Evolutionary conservation across 2,888 invertebrate genomes (phyloP), one percentile per base, ranked within the genome.

Genomic region (Sepiola atlantica): DNA sequence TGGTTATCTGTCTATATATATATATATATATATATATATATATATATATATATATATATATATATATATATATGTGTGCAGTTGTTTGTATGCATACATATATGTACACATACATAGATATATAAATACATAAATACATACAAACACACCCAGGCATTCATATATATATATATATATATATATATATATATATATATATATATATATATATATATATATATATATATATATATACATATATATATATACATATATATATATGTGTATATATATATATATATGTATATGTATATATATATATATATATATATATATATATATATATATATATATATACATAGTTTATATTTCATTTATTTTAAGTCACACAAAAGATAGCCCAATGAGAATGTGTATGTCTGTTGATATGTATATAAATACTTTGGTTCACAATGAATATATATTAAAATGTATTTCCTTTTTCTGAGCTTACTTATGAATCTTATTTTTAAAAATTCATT

Each of bases 381-480:
- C 45, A 45, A 45, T 45, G 8, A 8, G 8, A 45, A 45, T 45
- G 8, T 45, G 45, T 45, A 8, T 3, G 16, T n/a, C 12, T 77
- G 12, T 77, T 18, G 1, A 77, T 77, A 77, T 77, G 32, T 77
- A 77, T 2, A n/a, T n/a, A n/a, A n/a, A n/a, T n/a, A n/a, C n/a
- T n/a, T n/a, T n/a, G n/a, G 32, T 1, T 77, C 32, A n/a, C 18
- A 77, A 32, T 14, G n/a, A n/a, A 28, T 24, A 28, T 45, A 45
- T 45, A 77, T 12, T n/a, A 77, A 77, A 77, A 77, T n/a, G n/a
- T n/a, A 77, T 77, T 77, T 77, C 77, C 77, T 77, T n/a, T 77
- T 77, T n/a, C 77, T n/a, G n/a, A n/a, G 77, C 77, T 77, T 77
- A 77, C 77, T 77, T n/a, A 77, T 77, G 77, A n/a, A 77, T 77